These are phyloP conservation scores for Megaptera novaeangliae DNA, from an alignment of 2,113 vertebrate species.

Conservation along the genomic window DNA sequence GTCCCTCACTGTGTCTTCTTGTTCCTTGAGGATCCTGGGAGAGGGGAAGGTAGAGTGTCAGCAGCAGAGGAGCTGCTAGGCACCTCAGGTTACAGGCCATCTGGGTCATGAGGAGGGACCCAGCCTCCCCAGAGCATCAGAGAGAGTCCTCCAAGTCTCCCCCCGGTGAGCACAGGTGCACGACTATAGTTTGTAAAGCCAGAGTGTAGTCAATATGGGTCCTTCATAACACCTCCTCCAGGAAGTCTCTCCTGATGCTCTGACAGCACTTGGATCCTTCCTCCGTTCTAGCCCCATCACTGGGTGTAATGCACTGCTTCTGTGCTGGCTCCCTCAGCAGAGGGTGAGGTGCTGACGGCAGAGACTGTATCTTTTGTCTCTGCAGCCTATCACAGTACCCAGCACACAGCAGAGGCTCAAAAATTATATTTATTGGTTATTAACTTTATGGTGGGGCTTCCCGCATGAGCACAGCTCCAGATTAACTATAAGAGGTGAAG, in stretches of 20 bases:
- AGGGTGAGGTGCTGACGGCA: not conserved
- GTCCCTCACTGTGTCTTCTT: constrained; percentile 87
- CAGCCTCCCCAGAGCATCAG: not conserved
- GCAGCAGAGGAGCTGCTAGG: not conserved
- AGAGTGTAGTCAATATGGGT: not conserved
- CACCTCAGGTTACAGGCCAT: not conserved
- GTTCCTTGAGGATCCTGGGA: constrained; percentile 89
- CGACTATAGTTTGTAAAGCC: not conserved
- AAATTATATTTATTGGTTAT: not conserved
- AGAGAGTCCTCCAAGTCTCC: not conserved
- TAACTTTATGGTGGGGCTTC: not conserved
- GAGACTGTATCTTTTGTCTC: not conserved
- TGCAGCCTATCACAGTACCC: not conserved
- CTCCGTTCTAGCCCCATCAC: not conserved
- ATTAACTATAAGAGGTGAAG: not conserved
- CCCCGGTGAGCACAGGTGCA: not conserved
- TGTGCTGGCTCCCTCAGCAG: not conserved
- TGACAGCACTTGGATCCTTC: not conserved
- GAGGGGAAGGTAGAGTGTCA: not conserved
- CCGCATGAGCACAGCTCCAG: not conserved
- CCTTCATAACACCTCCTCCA: not conserved
- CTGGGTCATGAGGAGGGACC: not conserved
- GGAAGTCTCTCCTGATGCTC: not conserved
- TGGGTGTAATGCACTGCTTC: not conserved
- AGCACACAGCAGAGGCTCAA: not conserved